A percentile compares a stretch with the other conserved stretches of the same genome.
Conservation (phyloP, 2,113 vertebrate species). For the Gopherus flavomarginatus region DNA sequence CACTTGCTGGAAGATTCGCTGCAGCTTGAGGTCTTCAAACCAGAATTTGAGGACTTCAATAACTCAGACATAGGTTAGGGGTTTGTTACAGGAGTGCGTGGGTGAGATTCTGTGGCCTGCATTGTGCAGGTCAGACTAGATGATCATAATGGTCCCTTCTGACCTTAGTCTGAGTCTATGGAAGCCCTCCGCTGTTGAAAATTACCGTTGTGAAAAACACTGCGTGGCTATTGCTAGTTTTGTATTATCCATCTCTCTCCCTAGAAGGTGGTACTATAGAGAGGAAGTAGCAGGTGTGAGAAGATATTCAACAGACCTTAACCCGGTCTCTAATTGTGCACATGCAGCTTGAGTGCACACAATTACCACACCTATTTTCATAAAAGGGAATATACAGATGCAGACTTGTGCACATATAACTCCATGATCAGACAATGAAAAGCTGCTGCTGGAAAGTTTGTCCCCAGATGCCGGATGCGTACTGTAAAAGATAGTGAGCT, state of each 20-base stretch:
- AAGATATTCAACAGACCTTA: neutral
- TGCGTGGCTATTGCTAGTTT: rapidly evolving
- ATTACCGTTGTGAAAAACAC: neutral
- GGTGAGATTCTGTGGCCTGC: too few relatives aligned
- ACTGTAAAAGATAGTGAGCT: neutral
- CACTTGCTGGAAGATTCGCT: too few relatives aligned
- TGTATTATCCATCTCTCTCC: rapidly evolving
- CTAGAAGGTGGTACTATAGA: neutral
- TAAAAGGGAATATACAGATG: neutral
- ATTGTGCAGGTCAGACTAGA: too few relatives aligned
- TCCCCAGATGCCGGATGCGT: neutral
- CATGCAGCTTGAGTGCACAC: neutral
- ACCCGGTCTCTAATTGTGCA: neutral
- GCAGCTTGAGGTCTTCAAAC: too few relatives aligned
- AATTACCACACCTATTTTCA: neutral
- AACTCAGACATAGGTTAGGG: too few relatives aligned
- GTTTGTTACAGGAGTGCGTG: too few relatives aligned
- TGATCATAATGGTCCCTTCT: too few relatives aligned
- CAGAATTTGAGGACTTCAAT: too few relatives aligned
- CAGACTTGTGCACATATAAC: neutral
- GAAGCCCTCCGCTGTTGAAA: constrained; percentile 46
- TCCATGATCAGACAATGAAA: neutral
- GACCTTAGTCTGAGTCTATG: neutral
- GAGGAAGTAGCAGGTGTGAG: neutral
- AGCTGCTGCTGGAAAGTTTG: neutral